phyloP scores from a whole-genome alignment of 2,797 vertebrate genomes.

The Lerista edwardsae region DNA sequence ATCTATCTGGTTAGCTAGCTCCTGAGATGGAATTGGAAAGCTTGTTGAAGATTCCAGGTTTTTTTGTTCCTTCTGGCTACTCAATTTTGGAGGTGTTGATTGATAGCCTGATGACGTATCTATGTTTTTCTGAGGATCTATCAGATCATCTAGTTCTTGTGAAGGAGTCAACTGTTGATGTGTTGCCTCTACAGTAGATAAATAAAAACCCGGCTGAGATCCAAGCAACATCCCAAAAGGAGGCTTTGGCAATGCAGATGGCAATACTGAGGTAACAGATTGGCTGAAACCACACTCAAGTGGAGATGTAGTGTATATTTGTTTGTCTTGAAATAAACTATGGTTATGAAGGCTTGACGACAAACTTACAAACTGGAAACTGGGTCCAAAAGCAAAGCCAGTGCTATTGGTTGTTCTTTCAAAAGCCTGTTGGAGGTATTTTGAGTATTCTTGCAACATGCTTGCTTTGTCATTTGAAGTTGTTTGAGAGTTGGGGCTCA shows the following conservation, averaged over 20 bases:
- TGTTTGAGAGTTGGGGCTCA: slow-evolving; percentile 87
- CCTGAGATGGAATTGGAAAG: slow-evolving; percentile 89
- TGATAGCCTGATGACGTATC: slow-evolving; percentile 89
- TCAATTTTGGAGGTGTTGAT: slow-evolving; percentile 91
- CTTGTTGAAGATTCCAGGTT: slow-evolving; percentile 81
- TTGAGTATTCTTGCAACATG: slow-evolving; percentile 97
- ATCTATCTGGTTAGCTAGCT: slow-evolving; percentile 88
- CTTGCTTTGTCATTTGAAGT: slow-evolving; percentile 89
- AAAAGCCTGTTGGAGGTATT: slow-evolving; percentile 97
- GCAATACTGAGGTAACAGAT: slow-evolving; percentile 92
- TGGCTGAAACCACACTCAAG: slow-evolving; percentile 95
- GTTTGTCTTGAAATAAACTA: slow-evolving; percentile 94
- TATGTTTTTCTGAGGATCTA: slow-evolving; percentile 90
- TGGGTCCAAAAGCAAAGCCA: slow-evolving; percentile 88
- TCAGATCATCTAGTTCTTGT: slow-evolving; percentile 97
- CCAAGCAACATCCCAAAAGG: slow-evolving; percentile 96
- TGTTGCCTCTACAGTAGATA: slow-evolving; percentile 88
- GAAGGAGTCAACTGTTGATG: slow-evolving; percentile 99
- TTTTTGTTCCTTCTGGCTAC: slow-evolving; percentile 90
- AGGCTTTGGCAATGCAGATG: slow-evolving; percentile 91
- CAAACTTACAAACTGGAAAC: slow-evolving; percentile 91
- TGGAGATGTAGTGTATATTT: slow-evolving; percentile 91
- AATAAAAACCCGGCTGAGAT: slow-evolving; percentile 92
- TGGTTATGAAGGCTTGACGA: slow-evolving; percentile 89
- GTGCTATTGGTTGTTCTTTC: slow-evolving; percentile 96